These are phyloP conservation scores for Oligia latruncula DNA, from an alignment of 2,888 invertebrate species.

Conservation along the genomic window DNA sequence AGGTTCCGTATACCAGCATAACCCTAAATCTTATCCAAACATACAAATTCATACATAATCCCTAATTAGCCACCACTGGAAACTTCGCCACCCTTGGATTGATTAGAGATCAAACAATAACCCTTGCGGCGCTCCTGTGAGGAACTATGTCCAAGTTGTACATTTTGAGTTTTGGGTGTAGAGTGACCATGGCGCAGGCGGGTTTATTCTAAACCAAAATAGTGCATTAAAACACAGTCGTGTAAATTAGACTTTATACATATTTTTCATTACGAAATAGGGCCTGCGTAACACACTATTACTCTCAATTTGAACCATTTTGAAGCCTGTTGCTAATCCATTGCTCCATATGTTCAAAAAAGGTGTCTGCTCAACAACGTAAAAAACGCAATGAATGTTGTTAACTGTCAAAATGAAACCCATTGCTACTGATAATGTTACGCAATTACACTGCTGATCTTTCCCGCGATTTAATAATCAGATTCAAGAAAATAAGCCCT, in stretches of 20 bases:
- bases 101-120: conserved; percentile 70
- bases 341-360: too few relatives aligned
- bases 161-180: conserved; percentile 59
- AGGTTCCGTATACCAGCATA: conserved; percentile 11
- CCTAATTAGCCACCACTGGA: conserved; percentile 59
- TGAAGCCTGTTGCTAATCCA: too few relatives aligned
- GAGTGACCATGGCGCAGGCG: conserved; percentile 31
- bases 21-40: conserved; percentile 37
- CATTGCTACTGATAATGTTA: too few relatives aligned
- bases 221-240: neutral
- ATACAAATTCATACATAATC: conserved; percentile 59
- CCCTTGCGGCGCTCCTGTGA: conserved; percentile 62
- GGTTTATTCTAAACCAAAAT: neutral
- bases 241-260: neutral
- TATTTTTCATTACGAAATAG: too few relatives aligned
- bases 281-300: too few relatives aligned
- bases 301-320: too few relatives aligned
- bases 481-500: neutral
- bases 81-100: conserved; percentile 62
- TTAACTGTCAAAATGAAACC: too few relatives aligned
- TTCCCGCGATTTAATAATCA: neutral
- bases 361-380: too few relatives aligned
- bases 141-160: conserved; percentile 69
- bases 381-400: too few relatives aligned
- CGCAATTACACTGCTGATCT: too few relatives aligned